phyloP scores from a whole-genome alignment of 1,140 invertebrate genomes.

The Euura lappo region DNA sequence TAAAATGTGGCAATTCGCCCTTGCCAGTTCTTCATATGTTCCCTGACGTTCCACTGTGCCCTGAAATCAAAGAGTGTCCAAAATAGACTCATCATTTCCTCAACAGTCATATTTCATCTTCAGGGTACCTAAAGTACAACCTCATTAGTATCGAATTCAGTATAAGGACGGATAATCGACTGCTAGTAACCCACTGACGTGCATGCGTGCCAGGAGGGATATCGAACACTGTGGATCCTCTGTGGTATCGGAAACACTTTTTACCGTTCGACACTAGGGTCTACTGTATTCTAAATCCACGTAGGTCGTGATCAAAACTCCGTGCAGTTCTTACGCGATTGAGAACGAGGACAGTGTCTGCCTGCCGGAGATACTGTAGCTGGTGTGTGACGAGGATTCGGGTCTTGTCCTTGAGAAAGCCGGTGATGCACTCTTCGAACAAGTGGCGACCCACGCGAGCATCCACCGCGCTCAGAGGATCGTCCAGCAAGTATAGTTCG shows the following conservation, averaged over 20 bases:
- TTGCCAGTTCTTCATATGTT: conserved; percentile 61
- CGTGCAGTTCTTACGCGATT: conserved; percentile 65
- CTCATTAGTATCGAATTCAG: too few species aligned
- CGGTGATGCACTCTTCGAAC: conserved; percentile 68
- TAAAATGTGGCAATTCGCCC: conserved; percentile 62
- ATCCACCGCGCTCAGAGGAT: conserved; percentile 80
- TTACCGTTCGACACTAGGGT: too few species aligned
- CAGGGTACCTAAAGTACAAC: too few species aligned
- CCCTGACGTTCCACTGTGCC: conserved; percentile 66
- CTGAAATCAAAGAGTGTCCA: conserved; percentile 40
- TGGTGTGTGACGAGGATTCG: conserved; percentile 86
- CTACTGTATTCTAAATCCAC: too few species aligned
- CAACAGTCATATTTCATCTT: too few species aligned
- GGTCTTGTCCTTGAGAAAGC: conserved; percentile 67
- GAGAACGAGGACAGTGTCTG: conserved; percentile 78
- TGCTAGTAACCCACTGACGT: too few species aligned
- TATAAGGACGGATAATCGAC: too few species aligned
- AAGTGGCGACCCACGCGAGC: conserved; percentile 71
- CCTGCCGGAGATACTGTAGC: conserved; percentile 77
- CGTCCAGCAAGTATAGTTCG: conserved; percentile 80
- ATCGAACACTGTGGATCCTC: too few species aligned
- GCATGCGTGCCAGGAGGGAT: too few species aligned
- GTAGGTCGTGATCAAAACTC: too few species aligned
- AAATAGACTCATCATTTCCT: too few species aligned
- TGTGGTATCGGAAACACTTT: too few species aligned